Percentiles rank a stretch among this genome's conserved stretches.
Evolutionary conservation across 1,140 invertebrate species (phyloP).

Genomic region (Pteromalus puparum): DNA sequence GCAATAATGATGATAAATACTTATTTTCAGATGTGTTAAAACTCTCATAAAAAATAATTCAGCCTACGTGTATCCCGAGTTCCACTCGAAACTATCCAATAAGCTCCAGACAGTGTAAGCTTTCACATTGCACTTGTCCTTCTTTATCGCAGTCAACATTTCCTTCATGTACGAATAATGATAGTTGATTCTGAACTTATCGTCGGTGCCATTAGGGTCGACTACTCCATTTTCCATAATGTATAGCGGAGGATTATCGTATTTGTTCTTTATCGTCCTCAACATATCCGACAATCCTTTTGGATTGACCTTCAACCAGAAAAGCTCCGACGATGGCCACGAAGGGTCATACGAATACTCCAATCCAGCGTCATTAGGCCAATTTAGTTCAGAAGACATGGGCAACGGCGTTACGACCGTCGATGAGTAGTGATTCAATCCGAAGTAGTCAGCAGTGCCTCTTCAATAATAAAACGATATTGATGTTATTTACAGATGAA

Average conservation of each 20-base stretch:
- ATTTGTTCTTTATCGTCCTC: conserved; percentile 82
- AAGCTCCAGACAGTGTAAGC: conserved; percentile 83
- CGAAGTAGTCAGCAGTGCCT: neutral
- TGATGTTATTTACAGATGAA: neutral
- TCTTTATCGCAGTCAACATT: conserved; percentile 80
- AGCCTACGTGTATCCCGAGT: conserved; percentile 79
- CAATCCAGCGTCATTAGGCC: conserved; percentile 58
- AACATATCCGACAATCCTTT: conserved; percentile 82
- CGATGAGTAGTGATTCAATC: conserved; percentile 24
- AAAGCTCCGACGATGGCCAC: conserved; percentile 60
- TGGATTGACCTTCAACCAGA: conserved; percentile 76
- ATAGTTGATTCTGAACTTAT: conserved; percentile 68
- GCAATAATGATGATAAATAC: neutral
- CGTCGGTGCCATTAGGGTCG: conserved; percentile 52
- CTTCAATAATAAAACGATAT: neutral
- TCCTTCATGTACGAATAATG: conserved; percentile 80
- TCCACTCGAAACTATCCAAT: conserved; percentile 90
- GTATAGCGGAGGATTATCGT: conserved; percentile 81
- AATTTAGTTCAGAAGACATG: conserved; percentile 44
- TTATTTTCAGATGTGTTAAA: neutral
- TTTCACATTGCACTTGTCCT: conserved; percentile 80
- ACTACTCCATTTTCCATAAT: conserved; percentile 84
- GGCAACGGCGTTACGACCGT: conserved; percentile 18
- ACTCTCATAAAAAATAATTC: neutral
- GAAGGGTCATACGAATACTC: conserved; percentile 52